A percentile compares a stretch with the other conserved stretches of the same genome.
Evolutionary conservation across 1,140 invertebrate genomes (phyloP).

Genomic region (Trissolcus basalis): DNA sequence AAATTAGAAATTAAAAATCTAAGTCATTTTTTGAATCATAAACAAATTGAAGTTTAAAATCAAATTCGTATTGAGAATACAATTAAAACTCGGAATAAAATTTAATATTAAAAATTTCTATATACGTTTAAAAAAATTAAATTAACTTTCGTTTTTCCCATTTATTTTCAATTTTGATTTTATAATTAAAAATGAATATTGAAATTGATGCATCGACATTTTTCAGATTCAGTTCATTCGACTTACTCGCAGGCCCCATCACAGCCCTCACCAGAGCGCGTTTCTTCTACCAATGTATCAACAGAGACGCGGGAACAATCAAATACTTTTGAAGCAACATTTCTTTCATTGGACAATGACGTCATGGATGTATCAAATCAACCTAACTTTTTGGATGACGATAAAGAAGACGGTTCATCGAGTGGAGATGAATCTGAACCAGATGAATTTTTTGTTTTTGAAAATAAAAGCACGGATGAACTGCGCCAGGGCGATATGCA

Average conservation of each 20-base stretch:
- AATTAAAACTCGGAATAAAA: too few relatives aligned
- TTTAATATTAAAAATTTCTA: too few relatives aligned
- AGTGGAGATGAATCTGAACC: background rate
- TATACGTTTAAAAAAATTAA: too few relatives aligned
- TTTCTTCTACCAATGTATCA: background rate
- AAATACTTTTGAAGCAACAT: background rate
- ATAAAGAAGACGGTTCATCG: background rate
- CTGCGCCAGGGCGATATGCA: background rate
- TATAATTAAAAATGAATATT: too few relatives aligned
- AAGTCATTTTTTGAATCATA: too few relatives aligned
- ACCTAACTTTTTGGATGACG: background rate
- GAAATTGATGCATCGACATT: background rate
- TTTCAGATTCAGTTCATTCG: background rate
- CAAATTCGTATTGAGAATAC: too few relatives aligned
- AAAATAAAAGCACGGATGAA: conserved; percentile 1
- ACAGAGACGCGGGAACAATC: background rate
- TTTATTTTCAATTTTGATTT: too few relatives aligned
- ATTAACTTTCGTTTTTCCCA: too few relatives aligned
- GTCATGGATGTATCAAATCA: background rate
- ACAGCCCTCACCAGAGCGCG: background rate
- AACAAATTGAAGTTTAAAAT: too few relatives aligned
- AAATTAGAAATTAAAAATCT: too few relatives aligned
- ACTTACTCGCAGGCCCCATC: background rate
- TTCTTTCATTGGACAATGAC: background rate
- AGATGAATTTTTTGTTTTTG: background rate